Base-by-base conservation (phyloP, 2,113 vertebrate species). In the Epinephelus cyanopodus region DNA sequence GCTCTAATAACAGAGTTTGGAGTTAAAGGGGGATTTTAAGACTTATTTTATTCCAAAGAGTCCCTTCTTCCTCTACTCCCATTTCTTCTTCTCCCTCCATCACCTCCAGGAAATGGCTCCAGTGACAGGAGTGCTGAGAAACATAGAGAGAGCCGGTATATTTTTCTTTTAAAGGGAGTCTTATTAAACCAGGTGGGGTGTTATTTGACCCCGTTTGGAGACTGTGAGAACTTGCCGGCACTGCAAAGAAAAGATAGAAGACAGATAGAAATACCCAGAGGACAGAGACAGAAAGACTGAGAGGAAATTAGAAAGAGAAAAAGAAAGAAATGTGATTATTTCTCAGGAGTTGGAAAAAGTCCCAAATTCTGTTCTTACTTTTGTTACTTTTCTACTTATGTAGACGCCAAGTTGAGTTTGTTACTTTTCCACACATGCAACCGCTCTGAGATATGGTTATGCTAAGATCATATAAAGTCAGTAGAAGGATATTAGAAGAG, bases 91-190 rank as follows among this genome's bases (percentile, higher is more conserved):
- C 39, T 18, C 6, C 60, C 11, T 50, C 33, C 65, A 13, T 77
- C 37, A 57, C 65, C 62, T 83, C 74, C 63, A 48, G 77, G 65
- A 84, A 91, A 78, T 71, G 78, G 45, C 82, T 74, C 61, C 60
- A 54, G 72, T 50, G 27, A 75, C 81, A 76, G n/a, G 15, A 52
- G 18, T 17, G 18, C 15, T 8, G 54, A 45, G 42, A 45, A 45
- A 45, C 8, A 12, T 2, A 12, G 2, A 61, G 33, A 69, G 67
- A 64, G n/a, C 21, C 23, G 0, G 2, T 37, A 11, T 57, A 23
- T 56, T 65, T 64, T 62, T 50, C 23, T 61, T 77, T 65, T 67
- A 1, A 1, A n/a, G 45, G 42, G 6, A 2, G 21, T 70, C 67
- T 80, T 52, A 74, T 81, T 77, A 61, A 61, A 60, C 6, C 56